Conservation (phyloP, 1,140 invertebrate genomes). For the Philopotamus ludificatus region DNA sequence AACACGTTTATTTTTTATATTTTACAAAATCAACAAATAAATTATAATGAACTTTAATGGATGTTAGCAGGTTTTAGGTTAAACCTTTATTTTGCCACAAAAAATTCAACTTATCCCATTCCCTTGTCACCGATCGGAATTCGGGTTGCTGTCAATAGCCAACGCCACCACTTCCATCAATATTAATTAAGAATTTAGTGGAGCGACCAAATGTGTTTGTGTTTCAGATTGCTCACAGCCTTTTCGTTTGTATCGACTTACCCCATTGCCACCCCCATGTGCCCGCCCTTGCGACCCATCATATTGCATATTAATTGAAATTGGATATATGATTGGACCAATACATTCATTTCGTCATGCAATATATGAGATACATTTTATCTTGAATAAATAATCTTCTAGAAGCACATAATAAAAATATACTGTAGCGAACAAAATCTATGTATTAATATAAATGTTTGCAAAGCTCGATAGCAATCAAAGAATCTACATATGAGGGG, state of each 20-base stretch:
- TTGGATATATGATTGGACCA: neutral
- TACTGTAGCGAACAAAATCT: no score
- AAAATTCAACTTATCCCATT: neutral
- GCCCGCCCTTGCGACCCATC: neutral
- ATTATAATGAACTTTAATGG: no score
- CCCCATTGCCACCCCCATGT: neutral
- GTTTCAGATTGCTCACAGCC: slow-evolving; percentile 9
- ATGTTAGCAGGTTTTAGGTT: no score
- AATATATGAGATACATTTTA: no score
- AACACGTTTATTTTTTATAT: no score
- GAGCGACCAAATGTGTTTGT: slow-evolving; percentile 16
- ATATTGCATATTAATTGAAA: neutral
- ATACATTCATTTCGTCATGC: no score
- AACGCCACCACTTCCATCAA: slow-evolving; percentile 14
- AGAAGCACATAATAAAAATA: no score
- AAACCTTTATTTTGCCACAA: no score
- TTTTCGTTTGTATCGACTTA: neutral
- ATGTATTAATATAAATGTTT: no score
- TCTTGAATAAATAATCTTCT: no score
- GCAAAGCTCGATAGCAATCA: slow-evolving; percentile 16
- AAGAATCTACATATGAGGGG: slow-evolving; percentile 7
- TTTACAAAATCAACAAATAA: no score
- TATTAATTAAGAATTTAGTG: slow-evolving; percentile 30
- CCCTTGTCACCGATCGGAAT: neutral
- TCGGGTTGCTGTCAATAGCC: slow-evolving; percentile 2